Evolutionary conservation across 2,888 invertebrate species (phyloP), one percentile per base, ranked within the genome.

Genomic region (Junonia oenone): DNA sequence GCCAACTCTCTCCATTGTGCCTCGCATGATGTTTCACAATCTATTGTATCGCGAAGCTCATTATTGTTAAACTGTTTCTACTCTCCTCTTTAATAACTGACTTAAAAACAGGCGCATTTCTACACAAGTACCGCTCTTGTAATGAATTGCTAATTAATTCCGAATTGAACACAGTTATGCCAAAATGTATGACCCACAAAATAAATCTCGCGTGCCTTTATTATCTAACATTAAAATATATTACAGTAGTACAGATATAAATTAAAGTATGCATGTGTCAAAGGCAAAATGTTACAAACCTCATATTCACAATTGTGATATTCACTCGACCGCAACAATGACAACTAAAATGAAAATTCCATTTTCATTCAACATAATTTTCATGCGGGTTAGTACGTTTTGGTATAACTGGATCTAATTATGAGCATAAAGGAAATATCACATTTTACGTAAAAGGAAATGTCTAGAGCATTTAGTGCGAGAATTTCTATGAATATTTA

Each of bases 1-100:
- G 75, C 74, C 75, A 71, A 78, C 83, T 83, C 83, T 87, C 83
- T 81, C 83, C 75, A 82, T 85, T 85, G 82, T 86, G 71, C 68
- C 69, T 69, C 68, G 74, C 78, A 52, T 56, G 82, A 83, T 77
- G 77, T 81, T 83, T 83, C 80, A 81, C 81, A 81, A 82, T 83
- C 82, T 78, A 78, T 83, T 81, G 81, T 81, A 71, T 77, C 71
- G 68, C 68, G 72, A 75, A 71, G 71, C 73, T 74, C 76, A 72
- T 78, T 72, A 75, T 76, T 81, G 75, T 78, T 76, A 72, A 71
- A 73, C 75, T 78, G 75, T 75, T 68, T 68, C 70, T 71, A 58
- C 63, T 62, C 68, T 70, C 67, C 70, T 68, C 74, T 79, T 81
- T 78, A 55, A 47, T 46, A 47, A 37, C 31, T 48, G 40, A 46